Evolutionary conservation across 2,888 invertebrate genomes (phyloP).

Genomic region (Venusia cambrica): DNA sequence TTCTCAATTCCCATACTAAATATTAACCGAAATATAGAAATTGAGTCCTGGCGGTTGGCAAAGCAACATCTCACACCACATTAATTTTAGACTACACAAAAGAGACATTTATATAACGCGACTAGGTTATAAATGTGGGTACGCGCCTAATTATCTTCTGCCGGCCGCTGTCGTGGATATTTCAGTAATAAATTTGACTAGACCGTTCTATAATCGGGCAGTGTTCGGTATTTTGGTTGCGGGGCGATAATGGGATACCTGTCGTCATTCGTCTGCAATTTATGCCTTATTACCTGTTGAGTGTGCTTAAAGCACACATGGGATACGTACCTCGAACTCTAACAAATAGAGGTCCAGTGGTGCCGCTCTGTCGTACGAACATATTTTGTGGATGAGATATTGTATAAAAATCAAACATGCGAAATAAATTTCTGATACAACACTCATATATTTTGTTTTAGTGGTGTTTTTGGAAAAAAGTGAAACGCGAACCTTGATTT

Average conservation of each 20-base stretch:
- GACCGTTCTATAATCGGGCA: conserved; percentile 50
- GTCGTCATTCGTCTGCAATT: conserved; percentile 51
- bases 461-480: no score
- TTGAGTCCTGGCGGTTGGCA: conserved; percentile 4
- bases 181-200: conserved; percentile 54
- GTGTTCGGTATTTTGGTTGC: conserved; percentile 53
- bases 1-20: conserved; percentile 1
- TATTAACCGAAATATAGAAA: conserved; percentile 14
- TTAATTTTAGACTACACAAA: conserved; percentile 28
- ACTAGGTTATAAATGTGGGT: conserved; percentile 29
- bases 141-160: conserved; percentile 44
- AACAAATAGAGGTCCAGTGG: conserved; percentile 14
- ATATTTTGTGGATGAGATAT: no score
- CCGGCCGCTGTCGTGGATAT: conserved; percentile 46
- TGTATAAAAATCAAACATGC: no score
- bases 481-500: no score
- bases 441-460: no score
- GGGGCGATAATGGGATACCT: conserved; percentile 56
- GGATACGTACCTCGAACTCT: conserved; percentile 21
- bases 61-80: conserved; percentile 18
- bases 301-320: conserved; percentile 32
- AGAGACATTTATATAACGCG: conserved; percentile 28
- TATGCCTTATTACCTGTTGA: conserved; percentile 56
- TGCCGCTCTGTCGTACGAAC: no score
- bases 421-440: no score